Conservation (phyloP, 2,113 vertebrate genomes). For the Anarrhichthys ocellatus region DNA sequence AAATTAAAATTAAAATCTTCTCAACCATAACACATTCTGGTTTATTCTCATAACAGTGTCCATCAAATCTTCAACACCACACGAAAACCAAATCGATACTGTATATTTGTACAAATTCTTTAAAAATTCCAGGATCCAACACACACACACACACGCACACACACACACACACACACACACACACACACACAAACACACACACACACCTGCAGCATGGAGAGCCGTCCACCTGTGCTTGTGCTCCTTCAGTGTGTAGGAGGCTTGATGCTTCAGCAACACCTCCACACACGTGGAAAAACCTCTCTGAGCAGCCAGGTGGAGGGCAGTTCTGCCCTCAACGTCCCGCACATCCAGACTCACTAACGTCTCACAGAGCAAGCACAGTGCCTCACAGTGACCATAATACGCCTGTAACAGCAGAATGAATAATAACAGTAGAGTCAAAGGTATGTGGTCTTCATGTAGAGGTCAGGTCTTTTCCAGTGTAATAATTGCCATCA, state of each 20-base stretch:
- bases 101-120: background rate
- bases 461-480: background rate
- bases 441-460: background rate
- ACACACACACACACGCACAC: constrained; percentile 49
- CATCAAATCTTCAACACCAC: background rate
- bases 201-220: constrained; percentile 91
- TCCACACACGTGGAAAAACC: constrained; percentile 91
- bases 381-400: constrained; percentile 95
- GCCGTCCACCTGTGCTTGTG: constrained; percentile 89
- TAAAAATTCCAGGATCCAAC: background rate
- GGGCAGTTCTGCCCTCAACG: constrained; percentile 88
- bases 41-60: background rate
- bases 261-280: constrained; percentile 91
- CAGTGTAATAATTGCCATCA: background rate
- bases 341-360: constrained; percentile 95
- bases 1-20: background rate
- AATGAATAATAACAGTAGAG: background rate
- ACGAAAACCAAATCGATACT: background rate
- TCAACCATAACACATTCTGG: too few species aligned
- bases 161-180: too few species aligned
- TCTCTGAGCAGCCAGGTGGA: constrained; percentile 91
- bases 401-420: constrained; percentile 88
- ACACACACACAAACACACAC: constrained; percentile 54
- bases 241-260: constrained; percentile 90
- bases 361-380: constrained; percentile 92